Base-by-base conservation (phyloP, 2,797 vertebrate genomes). In the Sebastes goodei region DNA sequence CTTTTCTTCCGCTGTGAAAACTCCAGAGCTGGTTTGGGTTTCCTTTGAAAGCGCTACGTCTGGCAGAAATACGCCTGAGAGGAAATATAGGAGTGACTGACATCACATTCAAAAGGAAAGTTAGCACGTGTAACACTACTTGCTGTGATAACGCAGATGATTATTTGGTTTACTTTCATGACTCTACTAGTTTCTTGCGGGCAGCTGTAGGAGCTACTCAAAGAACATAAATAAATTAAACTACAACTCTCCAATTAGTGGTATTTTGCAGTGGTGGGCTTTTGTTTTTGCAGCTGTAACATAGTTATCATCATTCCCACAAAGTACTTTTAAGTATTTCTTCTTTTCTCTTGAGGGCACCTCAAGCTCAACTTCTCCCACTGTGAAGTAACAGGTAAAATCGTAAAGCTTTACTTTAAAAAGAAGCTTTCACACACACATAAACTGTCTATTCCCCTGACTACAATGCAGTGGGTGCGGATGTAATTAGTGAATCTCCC, bases 401-500 rank as follows among this genome's bases (percentile, higher is more conserved):
- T 85, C n/a, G 12, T 71, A 67, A 85, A 81, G 68, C 4, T 57
- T 11, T 14, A 55, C 77, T 76, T 86, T 83, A 69, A 78, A 52
- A 74, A 73, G 76, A 74, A 38, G 60, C 53, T 64, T 6, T 14
- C 27, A 52, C 42, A 80, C 38, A 71, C 83, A 83, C 49, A 68
- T 25, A 71, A 64, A 69, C 71, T 10, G 55, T 77, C 71, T 33
- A 46, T 78, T 89, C 88, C 91, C 80, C 72, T 5, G 75, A 88
- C 74, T 53, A 78, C 81, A 74, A 66, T 81, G 67, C 78, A 82
- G 70, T 83, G 78, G 87, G 88, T 78, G 66, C 4, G 78, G 82
- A 70, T 84, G 90, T 94, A 92, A 94, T 95, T 94, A 94, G 93
- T 77, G 86, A 62, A 65, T 86, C 82, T 93, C 91, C 86, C 89